Base-by-base conservation (phyloP, 35 echinoderm and acorn worm species). In the Lytechinus pictus region DNA sequence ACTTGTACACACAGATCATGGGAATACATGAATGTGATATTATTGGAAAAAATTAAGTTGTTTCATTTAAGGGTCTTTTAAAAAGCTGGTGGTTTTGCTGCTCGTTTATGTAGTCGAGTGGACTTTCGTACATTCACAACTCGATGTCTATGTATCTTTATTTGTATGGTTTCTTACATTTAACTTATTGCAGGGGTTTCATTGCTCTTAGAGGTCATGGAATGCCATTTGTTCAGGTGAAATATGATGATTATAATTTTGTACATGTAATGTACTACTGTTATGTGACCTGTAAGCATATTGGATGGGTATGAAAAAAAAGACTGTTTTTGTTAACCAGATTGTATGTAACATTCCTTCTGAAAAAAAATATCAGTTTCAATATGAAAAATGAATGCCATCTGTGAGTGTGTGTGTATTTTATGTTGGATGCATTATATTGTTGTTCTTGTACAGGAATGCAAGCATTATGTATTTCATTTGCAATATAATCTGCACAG, bases 401-500 rank as follows among this genome's bases (percentile, higher is more conserved):
- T 79, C 66, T 79, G 19, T 7, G 7, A 24, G 21, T 79, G 66
- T 79, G 66, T 79, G 66, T 60, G 57, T 44, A 44, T 79, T 79
- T 79, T 79, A 79, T 79, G 66, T 79, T 79, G 21, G 66, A 24
- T 79, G 66, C n/a, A 19, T 79, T 79, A 79, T 79, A 79, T 79
- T 16, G 66, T 79, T 79, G 21, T 79, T 24, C 7, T 24, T 79
- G 66, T 79, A 79, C 66, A 79, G 66, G n/a, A 24, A 79, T 8
- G n/a, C 66, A n/a, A 79, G 66, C 66, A 79, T 79, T 79, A 24
- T 79, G 66, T 79, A 79, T 79, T 79, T 79, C 66, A 79, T 79
- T 79, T 79, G 66, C 66, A 79, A 79, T 79, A 79, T 79, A 79
- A 79, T 79, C 66, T 79, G 66, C 66, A 79, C 66, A 79, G 19